phyloP scores from a whole-genome alignment of 1,140 invertebrate species.

The Hyles euphorbiae region DNA sequence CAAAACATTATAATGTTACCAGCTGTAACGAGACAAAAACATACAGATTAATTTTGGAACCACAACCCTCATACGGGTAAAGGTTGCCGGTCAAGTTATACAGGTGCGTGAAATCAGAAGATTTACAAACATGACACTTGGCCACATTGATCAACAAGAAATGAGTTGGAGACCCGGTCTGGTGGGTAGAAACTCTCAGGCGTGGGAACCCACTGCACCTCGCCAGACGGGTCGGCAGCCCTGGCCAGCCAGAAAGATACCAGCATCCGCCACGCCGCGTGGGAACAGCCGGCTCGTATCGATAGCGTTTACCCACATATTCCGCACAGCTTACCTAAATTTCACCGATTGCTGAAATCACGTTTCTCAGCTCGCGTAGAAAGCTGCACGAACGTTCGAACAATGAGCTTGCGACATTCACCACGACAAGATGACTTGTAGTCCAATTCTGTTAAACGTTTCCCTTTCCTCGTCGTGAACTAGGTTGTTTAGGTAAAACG shows the following conservation, averaged over 20 bases:
- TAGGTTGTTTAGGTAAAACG: too few species aligned
- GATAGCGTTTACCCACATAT: too few species aligned
- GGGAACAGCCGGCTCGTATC: constrained; percentile 7
- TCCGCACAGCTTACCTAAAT: too few species aligned
- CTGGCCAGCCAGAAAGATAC: constrained; percentile 4
- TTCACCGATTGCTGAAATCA: too few species aligned
- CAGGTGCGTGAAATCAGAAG: too few species aligned
- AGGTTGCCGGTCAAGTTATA: neutral
- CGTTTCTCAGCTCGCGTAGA: too few species aligned
- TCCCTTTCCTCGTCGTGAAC: too few species aligned
- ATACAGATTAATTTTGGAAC: too few species aligned
- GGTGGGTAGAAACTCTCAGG: neutral
- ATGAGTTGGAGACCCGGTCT: neutral
- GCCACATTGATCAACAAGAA: neutral
- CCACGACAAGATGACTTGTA: constrained; percentile 7
- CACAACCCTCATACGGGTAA: too few species aligned
- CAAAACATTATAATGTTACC: neutral
- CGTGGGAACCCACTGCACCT: constrained; percentile 6
- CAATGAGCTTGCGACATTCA: constrained; percentile 10
- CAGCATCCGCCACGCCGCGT: constrained; percentile 11
- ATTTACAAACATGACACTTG: too few species aligned
- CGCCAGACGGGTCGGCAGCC: neutral
- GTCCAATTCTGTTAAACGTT: constrained; percentile 13
- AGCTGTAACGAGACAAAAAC: neutral
- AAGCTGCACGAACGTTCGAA: too few species aligned